Percentiles rank a stretch among this genome's conserved stretches.
Evolutionary conservation across 2,113 vertebrate genomes (phyloP).

Genomic region (Rallus limicola): DNA sequence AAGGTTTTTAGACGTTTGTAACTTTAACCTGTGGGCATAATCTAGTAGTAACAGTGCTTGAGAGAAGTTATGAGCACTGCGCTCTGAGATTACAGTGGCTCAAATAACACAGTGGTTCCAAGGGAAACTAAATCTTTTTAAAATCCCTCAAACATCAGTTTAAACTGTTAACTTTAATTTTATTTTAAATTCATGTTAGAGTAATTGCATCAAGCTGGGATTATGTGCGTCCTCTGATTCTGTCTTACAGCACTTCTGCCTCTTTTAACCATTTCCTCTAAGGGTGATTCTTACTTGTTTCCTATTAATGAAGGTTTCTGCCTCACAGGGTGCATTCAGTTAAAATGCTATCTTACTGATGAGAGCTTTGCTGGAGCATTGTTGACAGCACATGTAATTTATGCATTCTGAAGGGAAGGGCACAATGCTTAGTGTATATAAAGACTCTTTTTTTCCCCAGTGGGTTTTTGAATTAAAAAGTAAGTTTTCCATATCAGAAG

Average conservation of each 20-base stretch:
- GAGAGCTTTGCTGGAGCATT: background rate
- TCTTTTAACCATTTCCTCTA: slow-evolving; percentile 72
- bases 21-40: slow-evolving; percentile 79
- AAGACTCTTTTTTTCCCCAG: background rate
- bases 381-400: background rate
- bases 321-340: background rate
- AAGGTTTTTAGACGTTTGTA: slow-evolving; percentile 79
- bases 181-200: slow-evolving; percentile 83
- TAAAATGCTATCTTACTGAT: background rate
- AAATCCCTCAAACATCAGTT: slow-evolving; percentile 82
- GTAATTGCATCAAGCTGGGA: slow-evolving; percentile 83
- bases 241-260: slow-evolving; percentile 36
- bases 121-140: slow-evolving; percentile 85
- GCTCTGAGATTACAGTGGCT: slow-evolving; percentile 79
- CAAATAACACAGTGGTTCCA: slow-evolving; percentile 81
- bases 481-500: background rate
- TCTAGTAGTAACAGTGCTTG: slow-evolving; percentile 79
- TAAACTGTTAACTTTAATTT: slow-evolving; percentile 86
- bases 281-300: background rate
- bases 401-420: background rate
- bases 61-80: slow-evolving; percentile 73
- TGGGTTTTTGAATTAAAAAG: background rate
- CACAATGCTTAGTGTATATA: background rate
- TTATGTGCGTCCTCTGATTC: slow-evolving; percentile 70
- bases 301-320: background rate